Evolutionary conservation across 2,797 vertebrate genomes (phyloP).

Genomic region (Sebastes paucispinis): DNA sequence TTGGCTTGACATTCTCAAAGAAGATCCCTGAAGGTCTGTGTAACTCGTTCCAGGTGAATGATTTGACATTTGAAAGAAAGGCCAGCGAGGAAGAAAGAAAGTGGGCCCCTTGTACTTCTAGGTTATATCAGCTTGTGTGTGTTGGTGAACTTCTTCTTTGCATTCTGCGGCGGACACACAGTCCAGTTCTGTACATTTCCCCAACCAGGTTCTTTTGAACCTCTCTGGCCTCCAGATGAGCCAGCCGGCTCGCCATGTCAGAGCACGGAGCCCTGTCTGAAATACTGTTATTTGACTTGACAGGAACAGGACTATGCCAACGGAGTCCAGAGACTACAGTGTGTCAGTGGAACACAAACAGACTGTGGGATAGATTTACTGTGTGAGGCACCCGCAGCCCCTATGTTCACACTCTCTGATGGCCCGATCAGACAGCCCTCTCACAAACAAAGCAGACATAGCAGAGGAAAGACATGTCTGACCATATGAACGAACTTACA

Average conservation of each 20-base stretch:
- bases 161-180: constrained; percentile 24
- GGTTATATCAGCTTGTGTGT: constrained; percentile 29
- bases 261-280: constrained; percentile 54
- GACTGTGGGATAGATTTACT: constrained; percentile 59
- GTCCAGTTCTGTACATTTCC: constrained; percentile 26
- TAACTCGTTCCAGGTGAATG: constrained; percentile 74
- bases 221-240: constrained; percentile 51
- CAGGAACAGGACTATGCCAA: constrained; percentile 62
- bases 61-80: constrained; percentile 81
- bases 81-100: constrained; percentile 54
- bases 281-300: constrained; percentile 75
- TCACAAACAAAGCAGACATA: constrained; percentile 45
- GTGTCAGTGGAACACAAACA: constrained; percentile 78
- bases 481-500: constrained; percentile 19
- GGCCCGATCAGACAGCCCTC: constrained; percentile 57
- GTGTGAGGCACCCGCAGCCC: constrained; percentile 48
- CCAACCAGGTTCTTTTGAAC: constrained; percentile 2
- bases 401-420: constrained; percentile 66
- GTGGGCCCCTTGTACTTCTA: constrained; percentile 37
- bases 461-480: constrained; percentile 39
- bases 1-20: constrained; percentile 76
- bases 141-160: constrained; percentile 35
- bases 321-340: constrained; percentile 67
- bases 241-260: constrained; percentile 56
- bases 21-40: constrained; percentile 69